Evolutionary conservation across 2,797 vertebrate genomes (phyloP), one percentile per base, ranked within the genome.

Genomic region (Bradypodion pumilum): DNA sequence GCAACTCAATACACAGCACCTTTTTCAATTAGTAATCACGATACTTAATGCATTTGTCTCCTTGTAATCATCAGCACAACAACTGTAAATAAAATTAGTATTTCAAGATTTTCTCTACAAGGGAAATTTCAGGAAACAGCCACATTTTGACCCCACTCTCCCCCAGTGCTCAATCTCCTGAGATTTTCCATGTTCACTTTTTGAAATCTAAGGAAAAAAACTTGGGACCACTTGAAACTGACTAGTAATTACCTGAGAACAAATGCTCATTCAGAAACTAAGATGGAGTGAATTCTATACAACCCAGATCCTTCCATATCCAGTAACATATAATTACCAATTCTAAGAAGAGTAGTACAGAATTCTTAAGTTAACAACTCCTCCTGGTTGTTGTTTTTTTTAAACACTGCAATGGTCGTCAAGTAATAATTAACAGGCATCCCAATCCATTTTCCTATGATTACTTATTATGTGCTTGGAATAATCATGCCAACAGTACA

Each of bases 181-280:
- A 59, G 68, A 52, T 78, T 65, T 12, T 65, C 16, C 4, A 8
- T 49, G 23, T 74, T 68, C 21, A 56, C 29, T 7, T 49, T 49
- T 29, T 66, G 72, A 68, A 78, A 73, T 19, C 27, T 3, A 52
- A 73, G 60, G 63, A n/a, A 63, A 52, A 82, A 69, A 63, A 82
- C 35, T 35, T 59, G 68, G 76, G 70, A 69, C 69, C n/a, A 23
- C 46, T 56, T 78, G 69, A 74, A 78, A 59, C 73, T 32, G n/a
- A 65, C 10, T 12, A 35, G 37, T 77, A 78, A 78, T 82, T 74
- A 40, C 49, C 46, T 21, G 85, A n/a, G 60, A 74, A 56, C 59
- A 27, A 81, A 52, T 35, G 65, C 16, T 19, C 21, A 25, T 21
- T 32, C 8, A 68, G 32, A 75, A 68, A 60, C 70, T 19, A 44